Base-by-base conservation (phyloP, 2,888 invertebrate species). In the Esperia sulphurella region DNA sequence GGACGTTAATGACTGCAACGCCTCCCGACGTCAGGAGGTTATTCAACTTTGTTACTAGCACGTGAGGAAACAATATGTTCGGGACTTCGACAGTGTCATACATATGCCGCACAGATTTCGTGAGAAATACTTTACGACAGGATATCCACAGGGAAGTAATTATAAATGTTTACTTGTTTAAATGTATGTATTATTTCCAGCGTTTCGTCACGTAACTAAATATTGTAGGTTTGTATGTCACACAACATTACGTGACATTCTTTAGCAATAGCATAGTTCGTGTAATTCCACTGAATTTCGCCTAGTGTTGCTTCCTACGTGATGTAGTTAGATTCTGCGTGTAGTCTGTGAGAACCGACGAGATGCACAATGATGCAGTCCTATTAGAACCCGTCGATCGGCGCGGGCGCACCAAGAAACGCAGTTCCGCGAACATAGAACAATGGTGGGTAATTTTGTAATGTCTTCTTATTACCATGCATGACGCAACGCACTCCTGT, bases 391-490 rank as follows among this genome's bases (percentile, higher is more conserved):
- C 70, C 72, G 65, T 73, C 69, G 75, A 83, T 77, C 68, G 70
- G 60, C 61, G 65, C 71, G 64, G 69, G 70, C 69, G 68, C 69
- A 65, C 61, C 68, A 71, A 75, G 71, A 75, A 76, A 69, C 67
- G 62, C 62, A 71, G 79, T 87, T 87, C 88, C 73, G 76, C 81
- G 85, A 86, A 88, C 73, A 56, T 75, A 79, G 79, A 85, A 89
- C 89, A 89, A 89, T 88, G 75, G 85, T 74, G 76, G 74, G 81
- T 83, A 79, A 81, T 87, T 85, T 86, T 86, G 85, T 86, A 87
- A 87, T 86, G 76, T 68, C 76, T 79, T 82, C 82, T 80, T 80
- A 84, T 86, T 84, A 83, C 77, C 75, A 83, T 80, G 77, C 80
- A 79, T 87, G 84, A 85, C 71, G 83, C 83, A 87, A 88, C 71